These are phyloP conservation scores for Macrosteles quadrilineatus DNA, from an alignment of 1,140 invertebrate genomes.

Conservation along the genomic window DNA sequence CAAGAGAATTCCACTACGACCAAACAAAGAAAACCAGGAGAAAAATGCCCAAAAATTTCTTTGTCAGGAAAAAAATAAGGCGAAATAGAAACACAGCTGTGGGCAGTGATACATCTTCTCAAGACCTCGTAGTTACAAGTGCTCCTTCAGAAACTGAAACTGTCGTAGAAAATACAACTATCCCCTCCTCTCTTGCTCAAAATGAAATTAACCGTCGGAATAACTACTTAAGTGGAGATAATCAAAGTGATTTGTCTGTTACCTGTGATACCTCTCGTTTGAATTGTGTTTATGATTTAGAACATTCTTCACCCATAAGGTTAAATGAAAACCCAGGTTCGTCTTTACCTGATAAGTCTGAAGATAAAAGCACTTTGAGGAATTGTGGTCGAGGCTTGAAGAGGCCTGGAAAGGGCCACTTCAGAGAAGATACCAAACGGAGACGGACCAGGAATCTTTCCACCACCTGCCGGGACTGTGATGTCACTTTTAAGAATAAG, in stretches of 20 bases:
- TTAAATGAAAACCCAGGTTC: not conserved
- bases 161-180: no score
- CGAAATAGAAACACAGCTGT: not conserved
- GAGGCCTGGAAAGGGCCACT: no score
- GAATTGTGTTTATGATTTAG: not conserved
- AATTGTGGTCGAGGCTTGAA: not conserved
- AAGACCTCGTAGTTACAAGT: no score
- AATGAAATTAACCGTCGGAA: no score
- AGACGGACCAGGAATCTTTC: conserved; percentile 1
- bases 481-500: conserved; percentile 11
- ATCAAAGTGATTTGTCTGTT: not conserved
- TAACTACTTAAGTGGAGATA: no score
- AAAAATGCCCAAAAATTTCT: conserved; percentile 20
- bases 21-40: not conserved
- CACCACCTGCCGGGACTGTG: not conserved
- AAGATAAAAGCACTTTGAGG: not conserved
- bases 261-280: not conserved
- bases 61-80: conserved; percentile 7
- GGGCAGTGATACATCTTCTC: no score
- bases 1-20: not conserved
- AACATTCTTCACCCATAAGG: not conserved
- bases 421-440: conserved; percentile 21
- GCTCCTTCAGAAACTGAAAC: no score
- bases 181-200: no score
- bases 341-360: not conserved